phyloP scores from a whole-genome alignment of 2,888 invertebrate species.

The Spilarctia lutea region DNA sequence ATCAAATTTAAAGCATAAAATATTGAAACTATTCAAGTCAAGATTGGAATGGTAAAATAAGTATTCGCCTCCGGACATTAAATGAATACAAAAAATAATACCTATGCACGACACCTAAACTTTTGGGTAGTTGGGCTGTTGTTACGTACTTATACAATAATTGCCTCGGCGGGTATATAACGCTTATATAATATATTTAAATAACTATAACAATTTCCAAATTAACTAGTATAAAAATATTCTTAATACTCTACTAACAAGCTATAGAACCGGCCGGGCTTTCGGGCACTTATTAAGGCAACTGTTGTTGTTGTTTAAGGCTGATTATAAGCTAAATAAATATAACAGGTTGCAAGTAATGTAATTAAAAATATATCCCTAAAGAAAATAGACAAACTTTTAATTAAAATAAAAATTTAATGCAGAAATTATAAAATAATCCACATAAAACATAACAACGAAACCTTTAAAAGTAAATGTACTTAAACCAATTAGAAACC shows the following conservation, averaged over 20 bases:
- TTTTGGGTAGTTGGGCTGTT: conserved; percentile 15
- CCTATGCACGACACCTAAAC: conserved; percentile 10
- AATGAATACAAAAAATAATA: conserved; percentile 8
- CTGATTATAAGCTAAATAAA: not conserved
- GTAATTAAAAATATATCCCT: too few relatives aligned
- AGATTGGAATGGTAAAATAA: not conserved
- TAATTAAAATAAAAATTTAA: too few relatives aligned
- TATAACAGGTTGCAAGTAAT: not conserved
- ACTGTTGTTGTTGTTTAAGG: not conserved
- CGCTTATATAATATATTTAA: not conserved
- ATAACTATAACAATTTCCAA: too few relatives aligned
- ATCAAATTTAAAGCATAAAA: not conserved
- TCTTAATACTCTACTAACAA: not conserved
- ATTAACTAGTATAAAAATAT: not conserved
- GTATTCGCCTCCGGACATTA: conserved; percentile 1
- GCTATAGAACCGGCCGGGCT: not conserved
- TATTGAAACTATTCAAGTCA: not conserved
- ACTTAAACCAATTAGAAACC: not conserved
- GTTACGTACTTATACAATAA: conserved; percentile 6
- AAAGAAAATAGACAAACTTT: too few relatives aligned
- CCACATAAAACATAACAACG: too few relatives aligned
- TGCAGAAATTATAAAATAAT: too few relatives aligned
- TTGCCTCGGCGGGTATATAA: conserved; percentile 1
- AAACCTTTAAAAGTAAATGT: not conserved
- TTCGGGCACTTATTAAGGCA: conserved; percentile 3